A percentile compares a stretch with the other conserved stretches of the same genome.
phyloP scores from a whole-genome alignment of 2,888 invertebrate species.

The Limnephilus rhombicus region DNA sequence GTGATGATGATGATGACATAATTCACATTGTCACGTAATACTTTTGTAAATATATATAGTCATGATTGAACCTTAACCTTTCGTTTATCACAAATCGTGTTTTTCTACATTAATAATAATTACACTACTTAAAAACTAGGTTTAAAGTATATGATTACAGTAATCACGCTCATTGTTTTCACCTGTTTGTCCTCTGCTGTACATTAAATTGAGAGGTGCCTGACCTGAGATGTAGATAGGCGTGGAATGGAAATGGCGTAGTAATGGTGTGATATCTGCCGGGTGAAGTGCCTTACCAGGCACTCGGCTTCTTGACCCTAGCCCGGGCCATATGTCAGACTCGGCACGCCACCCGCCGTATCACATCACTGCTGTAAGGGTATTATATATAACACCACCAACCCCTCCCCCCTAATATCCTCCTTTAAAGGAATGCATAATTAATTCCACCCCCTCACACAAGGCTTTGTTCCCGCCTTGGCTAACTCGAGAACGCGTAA shows the following conservation, averaged over 20 bases:
- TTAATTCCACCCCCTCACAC: slow-evolving; percentile 13
- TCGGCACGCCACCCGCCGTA: slow-evolving; percentile 9
- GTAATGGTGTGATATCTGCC: neutral
- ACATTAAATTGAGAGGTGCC: neutral
- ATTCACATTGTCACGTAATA: neutral
- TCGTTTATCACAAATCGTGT: neutral
- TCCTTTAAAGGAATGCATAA: slow-evolving; percentile 33
- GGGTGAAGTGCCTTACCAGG: neutral
- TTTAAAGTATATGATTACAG: neutral
- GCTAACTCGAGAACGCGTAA: neutral
- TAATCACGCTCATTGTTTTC: neutral
- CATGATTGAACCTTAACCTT: neutral
- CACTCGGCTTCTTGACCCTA: slow-evolving; percentile 6
- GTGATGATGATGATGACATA: too few species aligned
- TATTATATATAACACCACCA: neutral
- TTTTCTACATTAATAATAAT: neutral
- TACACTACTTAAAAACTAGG: neutral
- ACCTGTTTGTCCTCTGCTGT: neutral
- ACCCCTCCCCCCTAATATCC: neutral
- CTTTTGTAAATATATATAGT: neutral
- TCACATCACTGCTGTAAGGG: neutral
- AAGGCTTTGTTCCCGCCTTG: slow-evolving; percentile 33
- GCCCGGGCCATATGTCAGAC: neutral
- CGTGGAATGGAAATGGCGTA: neutral
- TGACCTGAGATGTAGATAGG: neutral